Evolutionary conservation across 2,888 invertebrate species (phyloP).

Genomic region (Meiosimyza decipiens): DNA sequence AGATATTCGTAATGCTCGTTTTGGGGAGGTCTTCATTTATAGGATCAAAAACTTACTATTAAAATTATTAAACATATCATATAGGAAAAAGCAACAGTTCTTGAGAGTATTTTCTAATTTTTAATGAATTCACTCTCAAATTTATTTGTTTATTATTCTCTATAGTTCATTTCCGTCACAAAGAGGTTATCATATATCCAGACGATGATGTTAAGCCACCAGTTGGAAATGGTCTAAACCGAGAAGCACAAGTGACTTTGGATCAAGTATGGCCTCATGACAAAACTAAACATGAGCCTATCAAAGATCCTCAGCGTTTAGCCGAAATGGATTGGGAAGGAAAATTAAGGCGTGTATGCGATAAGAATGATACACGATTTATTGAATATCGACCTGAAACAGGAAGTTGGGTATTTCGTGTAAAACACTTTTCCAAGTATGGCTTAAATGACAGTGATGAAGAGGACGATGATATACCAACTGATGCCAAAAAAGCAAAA

Average conservation of each 20-base stretch:
- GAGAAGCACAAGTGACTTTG: constrained; percentile 89
- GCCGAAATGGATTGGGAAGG: constrained; percentile 85
- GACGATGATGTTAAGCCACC: constrained; percentile 89
- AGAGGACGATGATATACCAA: constrained; percentile 76
- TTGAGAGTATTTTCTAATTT: too few relatives aligned
- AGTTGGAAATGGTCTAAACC: constrained; percentile 87
- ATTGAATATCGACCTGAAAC: constrained; percentile 95
- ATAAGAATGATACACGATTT: constrained; percentile 89
- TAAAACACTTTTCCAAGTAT: constrained; percentile 95
- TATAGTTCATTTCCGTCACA: constrained; percentile 88
- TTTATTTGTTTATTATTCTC: background rate
- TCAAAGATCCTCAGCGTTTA: constrained; percentile 83
- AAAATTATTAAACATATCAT: too few relatives aligned
- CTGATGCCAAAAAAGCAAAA: constrained; percentile 65
- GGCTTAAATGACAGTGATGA: constrained; percentile 90
- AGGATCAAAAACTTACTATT: too few relatives aligned
- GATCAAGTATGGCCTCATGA: constrained; percentile 93
- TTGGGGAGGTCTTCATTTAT: too few relatives aligned
- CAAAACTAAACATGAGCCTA: constrained; percentile 80
- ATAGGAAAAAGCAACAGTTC: too few relatives aligned
- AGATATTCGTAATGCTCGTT: too few relatives aligned
- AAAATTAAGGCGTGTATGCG: constrained; percentile 84
- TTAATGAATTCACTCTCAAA: background rate
- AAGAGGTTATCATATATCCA: constrained; percentile 95
- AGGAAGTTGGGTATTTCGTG: constrained; percentile 97